Evolutionary conservation across 2,888 invertebrate species (phyloP), one percentile per base, ranked within the genome.

Genomic region (Scaptodrosophila latifasciaeformis): DNA sequence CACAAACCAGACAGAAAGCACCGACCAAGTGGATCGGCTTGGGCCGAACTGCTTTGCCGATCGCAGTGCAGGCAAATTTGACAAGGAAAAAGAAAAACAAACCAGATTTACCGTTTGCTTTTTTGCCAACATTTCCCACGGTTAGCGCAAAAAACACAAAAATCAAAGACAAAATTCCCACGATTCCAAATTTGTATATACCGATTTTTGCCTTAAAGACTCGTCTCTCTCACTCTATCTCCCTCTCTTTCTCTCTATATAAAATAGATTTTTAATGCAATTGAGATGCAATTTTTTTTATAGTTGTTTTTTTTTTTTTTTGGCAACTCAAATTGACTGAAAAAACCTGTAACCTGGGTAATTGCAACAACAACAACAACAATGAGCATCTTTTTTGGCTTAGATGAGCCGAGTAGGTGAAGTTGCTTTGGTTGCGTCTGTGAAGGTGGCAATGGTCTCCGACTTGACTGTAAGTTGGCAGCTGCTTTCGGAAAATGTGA

Each of bases 181-280:
- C 81, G 81, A 68, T 76, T 70, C 81, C 76, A 80, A 82, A 81
- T 81, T 82, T 76, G 82, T 82, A 74, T 78, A 81, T 68, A 70
- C 60, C 62, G 57, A 54, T n/a, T n/a, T n/a, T n/a, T n/a, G n/a
- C n/a, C n/a, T n/a, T n/a, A n/a, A n/a, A 24, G 24, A 7, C 24
- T 24, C 24, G 24, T 7, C 24, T 7, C 4, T 3, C 24, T 7
- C 24, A 24, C 4, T 3, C 24, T 24, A 7, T 7, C 24, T 24
- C 24, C 24, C 24, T 5, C 24, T 7, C 4, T 24, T 7, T 3
- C 24, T n/a, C n/a, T n/a, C n/a, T n/a, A n/a, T n/a, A n/a, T n/a
- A n/a, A n/a, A n/a, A n/a, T n/a, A n/a, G n/a, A n/a, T n/a, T n/a
- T n/a, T n/a, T n/a, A n/a, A n/a, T n/a, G n/a, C n/a, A 15, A 13